Evolutionary conservation across 2,888 invertebrate genomes (phyloP).

Genomic region (Stratiomys singularior): DNA sequence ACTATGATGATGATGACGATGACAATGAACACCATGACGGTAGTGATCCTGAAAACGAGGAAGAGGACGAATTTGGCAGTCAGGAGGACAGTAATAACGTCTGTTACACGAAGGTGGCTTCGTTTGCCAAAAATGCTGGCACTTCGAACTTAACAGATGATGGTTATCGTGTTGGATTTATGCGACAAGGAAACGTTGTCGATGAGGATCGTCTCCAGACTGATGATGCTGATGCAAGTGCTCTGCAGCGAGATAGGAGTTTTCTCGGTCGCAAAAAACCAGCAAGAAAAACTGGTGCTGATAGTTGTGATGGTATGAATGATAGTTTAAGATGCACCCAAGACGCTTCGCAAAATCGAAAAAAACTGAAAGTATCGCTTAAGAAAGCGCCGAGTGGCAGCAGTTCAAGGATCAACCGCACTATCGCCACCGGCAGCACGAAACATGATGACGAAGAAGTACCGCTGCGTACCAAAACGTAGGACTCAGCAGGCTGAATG

Average conservation of each 20-base stretch:
- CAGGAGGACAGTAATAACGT: slow-evolving; percentile 45
- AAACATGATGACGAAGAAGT: neutral
- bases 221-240: neutral
- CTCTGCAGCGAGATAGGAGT: neutral
- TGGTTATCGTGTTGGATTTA: neutral
- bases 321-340: neutral
- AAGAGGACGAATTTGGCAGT: slow-evolving; percentile 55
- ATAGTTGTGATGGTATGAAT: neutral
- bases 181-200: neutral
- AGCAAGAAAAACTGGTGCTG: slow-evolving; percentile 1
- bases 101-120: slow-evolving; percentile 41
- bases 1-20: slow-evolving; percentile 55
- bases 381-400: slow-evolving; percentile 4
- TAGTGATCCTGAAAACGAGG: slow-evolving; percentile 45
- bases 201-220: neutral
- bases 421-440: neutral
- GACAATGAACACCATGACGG: slow-evolving; percentile 45
- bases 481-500: slow-evolving; percentile 19
- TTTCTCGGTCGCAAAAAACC: neutral
- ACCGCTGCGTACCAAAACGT: slow-evolving; percentile 24
- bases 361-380: neutral
- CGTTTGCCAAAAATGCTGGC: neutral
- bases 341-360: neutral
- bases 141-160: neutral
- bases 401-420: neutral